Evolutionary conservation across 2,113 vertebrate species (phyloP), one percentile per base, ranked within the genome.

Genomic region (Rhadina sibilatrix): DNA sequence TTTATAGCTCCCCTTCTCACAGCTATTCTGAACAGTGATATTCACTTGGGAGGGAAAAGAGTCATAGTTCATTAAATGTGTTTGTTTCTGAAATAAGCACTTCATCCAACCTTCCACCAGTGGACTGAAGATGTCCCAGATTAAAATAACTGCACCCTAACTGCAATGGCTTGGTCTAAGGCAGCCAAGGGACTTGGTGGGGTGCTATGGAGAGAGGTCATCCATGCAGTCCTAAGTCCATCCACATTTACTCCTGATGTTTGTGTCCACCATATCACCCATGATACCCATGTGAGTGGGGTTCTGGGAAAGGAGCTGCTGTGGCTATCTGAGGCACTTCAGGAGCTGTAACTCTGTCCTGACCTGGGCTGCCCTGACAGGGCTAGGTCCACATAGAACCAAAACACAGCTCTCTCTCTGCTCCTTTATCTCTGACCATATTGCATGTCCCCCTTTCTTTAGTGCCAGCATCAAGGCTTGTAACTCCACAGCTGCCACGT

Each of bases 201-300:
- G 25, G 9, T 54, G 24, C 33, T 44, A 6, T n/a, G 10, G 28
- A n/a, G 25, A 56, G 59, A 88, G 15, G 28, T 3, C 49, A 27
- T 11, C n/a, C 16, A 1, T 33, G 25, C 28, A 69, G 20, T 2
- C 0, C 28, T 35, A 59, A 65, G 46, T 40, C 19, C 66, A 68
- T 44, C 11, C 71, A 64, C 44, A 8, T 83, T 44, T 53, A 57
- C 13, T 65, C 27, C 42, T 18, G 4, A 5, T 10, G 2, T 46
- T 37, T 19, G 0, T 44, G 38, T 56, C 42, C 35, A 35, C 16
- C 18, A 2, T 24, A 11, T 33, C 59, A 44, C 11, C 31, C 6
- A 2, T 6, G 42, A 59, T 18, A 71, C 17, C 15, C 1, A 0
- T 12, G 27, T 24, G 12, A 35, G 9, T 1, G 1, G 12, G 3